Evolutionary conservation across 2,113 vertebrate genomes (phyloP).

Genomic region (Microtus richardsoni): DNA sequence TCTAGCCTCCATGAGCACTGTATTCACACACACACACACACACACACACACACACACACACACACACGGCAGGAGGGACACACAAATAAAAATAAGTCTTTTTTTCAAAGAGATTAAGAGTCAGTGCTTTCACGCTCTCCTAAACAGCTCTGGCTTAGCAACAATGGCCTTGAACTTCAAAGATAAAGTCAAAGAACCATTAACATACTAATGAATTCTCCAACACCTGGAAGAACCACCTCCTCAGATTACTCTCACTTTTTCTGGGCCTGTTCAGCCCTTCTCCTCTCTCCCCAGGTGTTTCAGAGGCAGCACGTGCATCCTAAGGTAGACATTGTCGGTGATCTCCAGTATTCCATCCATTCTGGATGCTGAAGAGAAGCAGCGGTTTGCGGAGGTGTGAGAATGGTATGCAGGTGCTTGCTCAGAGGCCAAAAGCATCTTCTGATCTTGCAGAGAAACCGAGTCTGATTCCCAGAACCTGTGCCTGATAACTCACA

Average conservation of each 20-base stretch:
- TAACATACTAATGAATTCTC: background rate
- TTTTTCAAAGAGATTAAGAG: background rate
- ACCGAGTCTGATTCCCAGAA: background rate
- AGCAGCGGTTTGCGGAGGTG: background rate
- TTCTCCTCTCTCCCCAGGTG: background rate
- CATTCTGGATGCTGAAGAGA: background rate
- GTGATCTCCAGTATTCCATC: background rate
- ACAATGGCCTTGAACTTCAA: background rate
- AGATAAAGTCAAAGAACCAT: background rate
- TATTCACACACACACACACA: background rate
- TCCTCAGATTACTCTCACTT: background rate
- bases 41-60: background rate
- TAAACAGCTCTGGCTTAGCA: background rate
- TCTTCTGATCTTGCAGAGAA: background rate
- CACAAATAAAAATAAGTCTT: background rate
- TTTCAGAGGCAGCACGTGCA: background rate
- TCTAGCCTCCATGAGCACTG: background rate
- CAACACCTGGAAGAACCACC: background rate
- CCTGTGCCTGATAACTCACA: background rate
- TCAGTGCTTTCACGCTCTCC: background rate
- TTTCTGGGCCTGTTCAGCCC: background rate
- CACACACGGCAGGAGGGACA: background rate
- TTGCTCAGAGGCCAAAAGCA: background rate
- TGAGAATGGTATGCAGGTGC: background rate
- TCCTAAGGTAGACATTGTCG: background rate